phyloP scores from a whole-genome alignment of 2,797 vertebrate genomes.

The Myioborus melanocephalus region DNA sequence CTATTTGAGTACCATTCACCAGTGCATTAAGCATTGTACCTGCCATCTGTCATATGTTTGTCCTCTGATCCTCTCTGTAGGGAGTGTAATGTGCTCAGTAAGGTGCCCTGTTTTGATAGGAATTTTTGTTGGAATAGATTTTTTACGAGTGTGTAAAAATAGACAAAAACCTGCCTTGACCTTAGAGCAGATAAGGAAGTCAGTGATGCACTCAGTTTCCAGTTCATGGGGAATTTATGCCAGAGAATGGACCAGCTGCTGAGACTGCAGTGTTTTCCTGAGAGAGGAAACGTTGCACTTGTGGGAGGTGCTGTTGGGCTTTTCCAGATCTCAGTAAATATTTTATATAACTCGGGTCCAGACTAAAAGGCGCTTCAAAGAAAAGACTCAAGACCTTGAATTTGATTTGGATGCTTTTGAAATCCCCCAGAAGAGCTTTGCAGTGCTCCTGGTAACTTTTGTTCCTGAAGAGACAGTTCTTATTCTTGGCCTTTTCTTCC shows the following conservation, averaged over 20 bases:
- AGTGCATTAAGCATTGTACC: not conserved
- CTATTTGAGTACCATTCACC: not conserved
- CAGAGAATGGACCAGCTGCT: not conserved
- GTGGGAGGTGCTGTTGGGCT: not conserved
- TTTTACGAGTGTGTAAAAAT: not conserved
- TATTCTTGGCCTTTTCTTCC: not conserved
- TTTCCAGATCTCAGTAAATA: not conserved
- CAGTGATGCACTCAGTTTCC: not conserved
- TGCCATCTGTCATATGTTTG: conserved; percentile 27
- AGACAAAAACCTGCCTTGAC: not conserved
- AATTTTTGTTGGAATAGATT: not conserved
- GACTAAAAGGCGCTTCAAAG: not conserved
- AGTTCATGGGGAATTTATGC: not conserved
- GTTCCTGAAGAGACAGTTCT: not conserved
- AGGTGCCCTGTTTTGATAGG: not conserved
- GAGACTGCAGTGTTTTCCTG: not conserved
- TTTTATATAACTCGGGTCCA: not conserved
- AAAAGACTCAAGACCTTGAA: not conserved
- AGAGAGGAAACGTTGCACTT: not conserved
- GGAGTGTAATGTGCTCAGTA: not conserved
- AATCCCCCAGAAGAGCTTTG: not conserved
- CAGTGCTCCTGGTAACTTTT: not conserved
- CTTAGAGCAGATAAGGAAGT: not conserved
- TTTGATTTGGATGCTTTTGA: not conserved
- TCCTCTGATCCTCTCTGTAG: not conserved